phyloP scores from a whole-genome alignment of 1,140 invertebrate species.

The Sycophila sp. region DNA sequence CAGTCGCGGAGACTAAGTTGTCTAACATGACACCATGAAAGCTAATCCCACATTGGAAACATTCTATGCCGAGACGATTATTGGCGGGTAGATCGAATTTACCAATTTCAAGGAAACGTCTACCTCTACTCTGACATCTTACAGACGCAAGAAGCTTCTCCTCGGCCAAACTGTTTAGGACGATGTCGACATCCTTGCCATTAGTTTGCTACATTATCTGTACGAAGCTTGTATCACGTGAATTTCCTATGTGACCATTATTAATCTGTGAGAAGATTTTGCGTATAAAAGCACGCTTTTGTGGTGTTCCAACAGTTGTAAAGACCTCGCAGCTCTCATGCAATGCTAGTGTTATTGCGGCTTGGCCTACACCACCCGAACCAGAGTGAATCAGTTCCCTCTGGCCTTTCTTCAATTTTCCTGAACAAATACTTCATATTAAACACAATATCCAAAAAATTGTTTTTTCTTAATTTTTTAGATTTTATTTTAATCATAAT shows the following conservation, averaged over 20 bases:
- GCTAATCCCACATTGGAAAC: conserved; percentile 83
- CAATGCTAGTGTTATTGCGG: conserved; percentile 79
- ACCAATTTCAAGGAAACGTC: conserved; percentile 81
- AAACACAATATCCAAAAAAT: too few species aligned
- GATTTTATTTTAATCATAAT: background rate
- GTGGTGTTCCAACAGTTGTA: conserved; percentile 75
- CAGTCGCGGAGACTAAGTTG: conserved; percentile 64
- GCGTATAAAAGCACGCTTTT: conserved; percentile 76
- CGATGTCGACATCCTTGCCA: conserved; percentile 78
- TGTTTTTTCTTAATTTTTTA: background rate
- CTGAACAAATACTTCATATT: background rate
- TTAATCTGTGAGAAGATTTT: conserved; percentile 73
- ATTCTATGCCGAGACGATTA: conserved; percentile 72
- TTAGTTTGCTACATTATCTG: conserved; percentile 70
- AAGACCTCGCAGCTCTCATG: conserved; percentile 74
- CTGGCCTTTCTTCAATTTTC: conserved; percentile 70
- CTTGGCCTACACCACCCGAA: conserved; percentile 80
- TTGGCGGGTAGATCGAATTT: conserved; percentile 76
- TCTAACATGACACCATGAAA: conserved; percentile 78
- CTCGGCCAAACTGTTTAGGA: conserved; percentile 81
- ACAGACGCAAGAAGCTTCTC: conserved; percentile 82
- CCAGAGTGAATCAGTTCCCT: conserved; percentile 79
- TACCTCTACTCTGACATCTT: conserved; percentile 76
- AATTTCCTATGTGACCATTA: conserved; percentile 78
- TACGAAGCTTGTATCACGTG: conserved; percentile 77